Evolutionary conservation across 1,140 invertebrate genomes (phyloP).

Genomic region (Penaeus vannamei): DNA sequence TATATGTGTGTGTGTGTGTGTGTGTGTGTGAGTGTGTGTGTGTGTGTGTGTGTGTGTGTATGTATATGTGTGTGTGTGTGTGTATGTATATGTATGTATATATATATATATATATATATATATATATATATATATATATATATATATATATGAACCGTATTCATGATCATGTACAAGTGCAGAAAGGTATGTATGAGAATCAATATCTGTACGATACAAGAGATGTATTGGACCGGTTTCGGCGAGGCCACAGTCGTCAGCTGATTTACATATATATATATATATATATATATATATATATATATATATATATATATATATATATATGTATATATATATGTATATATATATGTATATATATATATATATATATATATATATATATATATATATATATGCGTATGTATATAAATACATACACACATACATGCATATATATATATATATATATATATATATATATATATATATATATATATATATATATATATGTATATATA

Average conservation of each 20-base stretch:
- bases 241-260: no score
- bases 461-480: constrained; percentile 32
- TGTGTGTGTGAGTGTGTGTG: neutral
- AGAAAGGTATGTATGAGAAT: no score
- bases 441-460: constrained; percentile 16
- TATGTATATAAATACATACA: neutral
- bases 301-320: constrained; percentile 30
- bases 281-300: neutral
- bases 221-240: no score
- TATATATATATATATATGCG: neutral
- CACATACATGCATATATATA: neutral
- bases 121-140: constrained; percentile 16
- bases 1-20: neutral
- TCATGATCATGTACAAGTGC: no score
- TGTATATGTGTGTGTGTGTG: constrained; percentile 16
- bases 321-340: neutral
- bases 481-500: constrained; percentile 31
- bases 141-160: neutral
- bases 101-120: neutral
- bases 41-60: constrained; percentile 22
- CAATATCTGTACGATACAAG: no score
- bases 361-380: constrained; percentile 24
- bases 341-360: neutral
- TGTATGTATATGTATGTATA: neutral
- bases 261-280: neutral